phyloP scores from a whole-genome alignment of 37 sponge, comb jelly and placozoan species.

The Beroe forskalii region DNA sequence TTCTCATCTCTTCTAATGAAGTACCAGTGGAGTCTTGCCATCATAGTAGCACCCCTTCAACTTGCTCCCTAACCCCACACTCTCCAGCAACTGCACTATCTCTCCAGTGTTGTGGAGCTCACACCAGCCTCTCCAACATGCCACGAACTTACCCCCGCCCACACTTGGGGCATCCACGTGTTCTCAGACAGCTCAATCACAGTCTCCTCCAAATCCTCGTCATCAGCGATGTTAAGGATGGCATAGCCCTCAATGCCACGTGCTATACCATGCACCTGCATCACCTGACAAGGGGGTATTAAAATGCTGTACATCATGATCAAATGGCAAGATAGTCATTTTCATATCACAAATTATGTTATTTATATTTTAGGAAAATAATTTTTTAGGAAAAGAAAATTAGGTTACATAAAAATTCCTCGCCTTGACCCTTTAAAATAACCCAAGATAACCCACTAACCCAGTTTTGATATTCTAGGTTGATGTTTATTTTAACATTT shows the following conservation, averaged over 20 bases:
- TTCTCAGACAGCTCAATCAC: constrained; percentile 6
- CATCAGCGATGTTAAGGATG: constrained; percentile 6
- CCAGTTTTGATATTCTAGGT: too few species aligned
- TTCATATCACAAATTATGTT: too few species aligned
- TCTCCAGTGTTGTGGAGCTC: constrained; percentile 8
- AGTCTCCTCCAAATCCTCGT: constrained; percentile 53
- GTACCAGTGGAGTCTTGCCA: constrained; percentile 30
- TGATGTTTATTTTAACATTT: too few species aligned
- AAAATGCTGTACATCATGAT: too few species aligned
- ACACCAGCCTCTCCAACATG: not conserved
- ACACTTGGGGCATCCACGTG: constrained; percentile 64
- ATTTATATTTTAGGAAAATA: too few species aligned
- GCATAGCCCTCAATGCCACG: constrained; percentile 29
- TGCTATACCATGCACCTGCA: constrained; percentile 19
- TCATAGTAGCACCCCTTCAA: constrained; percentile 48
- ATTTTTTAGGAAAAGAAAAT: too few species aligned
- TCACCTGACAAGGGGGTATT: too few species aligned
- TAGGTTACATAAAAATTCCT: too few species aligned
- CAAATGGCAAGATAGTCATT: too few species aligned
- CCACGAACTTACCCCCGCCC: constrained; percentile 63
- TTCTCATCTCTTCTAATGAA: too few species aligned
- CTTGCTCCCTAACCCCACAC: constrained; percentile 12
- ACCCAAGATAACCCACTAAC: too few species aligned
- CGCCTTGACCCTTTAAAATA: too few species aligned
- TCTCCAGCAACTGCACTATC: constrained; percentile 17